A percentile compares a stretch with the other conserved stretches of the same genome.
Conservation (phyloP, 2,888 invertebrate genomes). For the Poecilobothrus nobilitatus region DNA sequence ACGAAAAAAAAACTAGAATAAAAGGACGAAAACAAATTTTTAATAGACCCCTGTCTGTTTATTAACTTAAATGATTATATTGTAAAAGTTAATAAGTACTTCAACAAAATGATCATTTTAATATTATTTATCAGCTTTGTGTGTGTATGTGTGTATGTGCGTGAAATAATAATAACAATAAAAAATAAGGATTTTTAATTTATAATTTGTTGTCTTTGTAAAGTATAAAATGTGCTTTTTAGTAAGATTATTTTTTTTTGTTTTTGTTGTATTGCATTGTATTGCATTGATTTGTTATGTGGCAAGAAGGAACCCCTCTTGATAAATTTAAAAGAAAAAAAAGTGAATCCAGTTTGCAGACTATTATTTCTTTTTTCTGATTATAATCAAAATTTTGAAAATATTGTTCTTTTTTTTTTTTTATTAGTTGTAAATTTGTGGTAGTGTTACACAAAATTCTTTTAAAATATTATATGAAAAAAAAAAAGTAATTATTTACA, state of each 20-base stretch:
- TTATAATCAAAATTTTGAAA: too few species aligned
- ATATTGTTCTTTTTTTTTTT: not conserved
- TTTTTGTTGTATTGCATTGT: not conserved
- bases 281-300: not conserved
- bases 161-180: too few species aligned
- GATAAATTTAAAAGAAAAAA: too few species aligned
- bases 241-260: too few species aligned
- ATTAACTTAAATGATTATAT: not conserved
- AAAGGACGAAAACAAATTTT: not conserved
- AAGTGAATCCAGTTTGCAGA: too few species aligned
- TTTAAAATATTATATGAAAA: not conserved
- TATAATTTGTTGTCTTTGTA: too few species aligned
- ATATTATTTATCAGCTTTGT: not conserved
- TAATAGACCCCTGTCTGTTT: not conserved
- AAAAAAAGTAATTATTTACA: not conserved
- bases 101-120: not conserved
- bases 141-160: too few species aligned
- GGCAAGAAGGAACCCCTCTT: not conserved
- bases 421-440: not conserved
- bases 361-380: too few species aligned
- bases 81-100: not conserved
- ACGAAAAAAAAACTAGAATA: not conserved
- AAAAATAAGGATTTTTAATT: too few species aligned
- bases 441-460: not conserved
- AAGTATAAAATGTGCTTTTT: too few species aligned